A percentile compares a stretch with the other conserved stretches of the same genome.
Conservation (phyloP, 1,140 invertebrate species). For the Stenopsyche tienmushanensis region DNA sequence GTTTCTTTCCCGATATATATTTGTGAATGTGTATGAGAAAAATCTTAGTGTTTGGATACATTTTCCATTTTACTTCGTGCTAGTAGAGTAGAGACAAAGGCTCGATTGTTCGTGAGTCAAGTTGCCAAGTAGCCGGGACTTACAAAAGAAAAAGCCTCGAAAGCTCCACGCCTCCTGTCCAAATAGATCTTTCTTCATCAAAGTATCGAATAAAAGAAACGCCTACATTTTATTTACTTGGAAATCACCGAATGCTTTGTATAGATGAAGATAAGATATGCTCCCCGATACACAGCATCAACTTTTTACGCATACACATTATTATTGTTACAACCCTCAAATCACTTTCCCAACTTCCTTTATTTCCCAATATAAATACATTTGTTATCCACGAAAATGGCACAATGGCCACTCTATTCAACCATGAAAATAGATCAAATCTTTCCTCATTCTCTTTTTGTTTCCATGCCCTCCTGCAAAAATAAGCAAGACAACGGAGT, state of each 20-base stretch:
- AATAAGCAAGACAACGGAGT: too few relatives aligned
- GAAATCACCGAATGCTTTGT: background rate
- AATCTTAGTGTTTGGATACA: constrained; percentile 12
- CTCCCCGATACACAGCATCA: too few relatives aligned
- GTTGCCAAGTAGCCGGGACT: constrained; percentile 11
- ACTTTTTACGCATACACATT: too few relatives aligned
- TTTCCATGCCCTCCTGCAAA: too few relatives aligned
- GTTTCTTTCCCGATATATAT: background rate
- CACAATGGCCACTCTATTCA: too few relatives aligned
- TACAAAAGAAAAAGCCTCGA: background rate
- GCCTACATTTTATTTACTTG: background rate
- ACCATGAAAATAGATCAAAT: too few relatives aligned
- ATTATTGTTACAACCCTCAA: too few relatives aligned
- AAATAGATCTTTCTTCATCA: background rate
- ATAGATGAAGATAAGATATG: background rate
- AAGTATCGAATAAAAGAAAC: background rate
- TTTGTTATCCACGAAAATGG: too few relatives aligned
- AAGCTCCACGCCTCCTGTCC: constrained; percentile 3
- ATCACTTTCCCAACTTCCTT: too few relatives aligned
- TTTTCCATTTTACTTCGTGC: background rate
- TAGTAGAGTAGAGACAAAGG: constrained; percentile 9
- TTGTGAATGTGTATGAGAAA: background rate
- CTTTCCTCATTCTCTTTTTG: too few relatives aligned
- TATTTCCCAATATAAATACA: too few relatives aligned
- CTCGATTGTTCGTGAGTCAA: constrained; percentile 21